Conservation (phyloP, 2,113 vertebrate species). For the Plecturocebus donacophilus region DNA sequence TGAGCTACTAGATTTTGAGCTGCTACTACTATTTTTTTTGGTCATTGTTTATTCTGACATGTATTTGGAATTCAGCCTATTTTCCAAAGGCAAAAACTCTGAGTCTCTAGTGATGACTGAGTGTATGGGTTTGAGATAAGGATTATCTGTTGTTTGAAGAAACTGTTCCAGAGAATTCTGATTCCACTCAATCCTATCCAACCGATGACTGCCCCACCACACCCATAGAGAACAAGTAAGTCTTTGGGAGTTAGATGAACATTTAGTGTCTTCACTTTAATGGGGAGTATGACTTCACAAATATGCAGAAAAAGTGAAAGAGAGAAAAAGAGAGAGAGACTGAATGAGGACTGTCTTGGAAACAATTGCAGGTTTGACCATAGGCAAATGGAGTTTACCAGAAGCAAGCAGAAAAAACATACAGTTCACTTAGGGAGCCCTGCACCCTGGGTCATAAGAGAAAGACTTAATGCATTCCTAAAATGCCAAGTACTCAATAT, state of each 20-base stretch:
- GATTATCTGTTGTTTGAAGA: not conserved
- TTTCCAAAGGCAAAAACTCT: not conserved
- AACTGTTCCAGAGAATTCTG: not conserved
- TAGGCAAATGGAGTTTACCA: not conserved
- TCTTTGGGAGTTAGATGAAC: not conserved
- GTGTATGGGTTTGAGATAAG: not conserved
- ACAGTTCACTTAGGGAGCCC: not conserved
- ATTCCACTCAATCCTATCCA: not conserved
- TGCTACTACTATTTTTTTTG: not conserved
- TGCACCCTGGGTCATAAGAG: not conserved
- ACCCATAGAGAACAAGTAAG: not conserved
- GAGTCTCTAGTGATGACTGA: not conserved
- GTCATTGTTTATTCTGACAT: not conserved
- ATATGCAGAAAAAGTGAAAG: too few species aligned
- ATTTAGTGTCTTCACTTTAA: not conserved
- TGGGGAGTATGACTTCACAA: not conserved
- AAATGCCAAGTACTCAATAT: not conserved
- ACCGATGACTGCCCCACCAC: rapidly evolving
- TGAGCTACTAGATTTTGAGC: not conserved
- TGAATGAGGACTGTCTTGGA: not conserved
- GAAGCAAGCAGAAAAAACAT: not conserved
- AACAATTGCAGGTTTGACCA: not conserved
- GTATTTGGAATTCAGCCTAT: not conserved
- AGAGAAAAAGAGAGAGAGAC: not conserved
- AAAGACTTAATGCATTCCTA: not conserved